Conservation (phyloP, 2,797 vertebrate species). For the Manis pentadactyla region DNA sequence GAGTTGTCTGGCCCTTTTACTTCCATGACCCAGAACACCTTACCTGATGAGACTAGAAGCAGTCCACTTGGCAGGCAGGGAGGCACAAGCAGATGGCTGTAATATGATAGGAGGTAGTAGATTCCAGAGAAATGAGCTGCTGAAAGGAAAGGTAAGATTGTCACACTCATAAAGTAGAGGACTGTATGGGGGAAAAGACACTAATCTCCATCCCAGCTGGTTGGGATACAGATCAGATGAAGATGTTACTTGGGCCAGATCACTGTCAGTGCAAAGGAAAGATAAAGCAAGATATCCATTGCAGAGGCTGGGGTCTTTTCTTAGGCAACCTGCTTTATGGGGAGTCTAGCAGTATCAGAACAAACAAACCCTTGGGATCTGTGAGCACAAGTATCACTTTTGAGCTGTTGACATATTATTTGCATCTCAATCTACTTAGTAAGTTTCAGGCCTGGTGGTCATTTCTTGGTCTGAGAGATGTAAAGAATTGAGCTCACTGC, state of each 20-base stretch:
- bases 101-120: neutral
- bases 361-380: neutral
- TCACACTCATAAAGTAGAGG: neutral
- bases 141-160: slow-evolving; percentile 32
- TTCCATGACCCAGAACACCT: neutral
- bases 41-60: neutral
- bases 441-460: neutral
- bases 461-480: neutral
- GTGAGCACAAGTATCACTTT: neutral
- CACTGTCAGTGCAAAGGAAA: neutral
- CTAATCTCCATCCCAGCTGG: neutral
- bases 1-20: neutral
- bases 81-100: neutral
- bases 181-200: slow-evolving; percentile 7
- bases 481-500: neutral
- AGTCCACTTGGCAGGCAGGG: neutral
- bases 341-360: neutral
- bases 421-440: neutral
- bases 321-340: neutral
- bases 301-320: neutral
- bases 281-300: neutral
- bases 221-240: neutral
- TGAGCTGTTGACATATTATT: neutral
- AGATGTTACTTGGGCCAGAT: neutral
- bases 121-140: slow-evolving; percentile 26